Evolutionary conservation across 2,797 vertebrate genomes (phyloP), one percentile per base, ranked within the genome.

Genomic region (Characodon lateralis): DNA sequence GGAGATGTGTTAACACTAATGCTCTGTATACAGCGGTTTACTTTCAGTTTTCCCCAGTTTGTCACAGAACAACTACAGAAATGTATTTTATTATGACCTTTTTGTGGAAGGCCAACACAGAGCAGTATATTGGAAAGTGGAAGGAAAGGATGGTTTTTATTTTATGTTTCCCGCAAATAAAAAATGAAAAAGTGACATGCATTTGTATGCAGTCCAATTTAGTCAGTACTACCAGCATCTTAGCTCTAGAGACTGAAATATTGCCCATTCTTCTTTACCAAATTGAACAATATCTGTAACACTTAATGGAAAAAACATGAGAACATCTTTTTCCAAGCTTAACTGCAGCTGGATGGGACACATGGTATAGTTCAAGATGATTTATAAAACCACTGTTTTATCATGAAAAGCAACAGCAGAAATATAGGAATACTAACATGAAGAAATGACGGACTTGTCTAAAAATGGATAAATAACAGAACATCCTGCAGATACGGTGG

Each of bases 1-100:
- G 14, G 56, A 73, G 82, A 71, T 55, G 24, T 75, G 74, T 46
- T 73, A 83, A 87, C 63, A 59, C 50, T 58, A 76, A 84, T 8
- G 31, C 10, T 20, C 39, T n/a, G 72, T 77, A 6, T 41, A 8
- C 43, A 70, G 71, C 78, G 35, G 28, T 41, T 78, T 0, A 24
- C 16, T 74, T 70, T 63, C 16, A 26, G 22, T 74, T 46, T 71
- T 72, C 56, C 61, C 10, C 43, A 16, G 39, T 39, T n/a, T n/a
- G 6, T 9, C 8, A 22, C 18, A 22, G 35, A 41, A 26, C 14
- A 18, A n/a, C 22, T n/a, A 20, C 2, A 43, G n/a, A 68, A 43
- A 43, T 43, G 1, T 43, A 8, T 68, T n/a, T 43, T 43, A 24
- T 68, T 24, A 4, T 13, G 10, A 39, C 41, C 10, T 24, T 26